Conservation (phyloP, 1,140 invertebrate species). For the Meloidogyne floridensis region DNA sequence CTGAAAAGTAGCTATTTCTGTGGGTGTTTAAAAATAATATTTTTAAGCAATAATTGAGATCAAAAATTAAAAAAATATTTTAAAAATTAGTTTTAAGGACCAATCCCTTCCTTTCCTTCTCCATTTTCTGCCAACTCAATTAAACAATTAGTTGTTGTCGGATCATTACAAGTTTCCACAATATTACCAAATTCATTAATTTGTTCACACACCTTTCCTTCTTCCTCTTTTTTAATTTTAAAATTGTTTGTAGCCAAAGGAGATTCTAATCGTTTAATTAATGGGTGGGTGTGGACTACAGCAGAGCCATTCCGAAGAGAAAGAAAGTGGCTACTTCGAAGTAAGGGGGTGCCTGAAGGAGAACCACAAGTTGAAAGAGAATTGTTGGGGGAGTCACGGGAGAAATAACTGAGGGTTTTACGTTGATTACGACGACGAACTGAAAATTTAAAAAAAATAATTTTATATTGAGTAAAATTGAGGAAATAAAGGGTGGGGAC, state of each 20-base stretch:
- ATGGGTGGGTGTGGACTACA: background rate
- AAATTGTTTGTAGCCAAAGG: background rate
- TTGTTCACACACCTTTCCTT: background rate
- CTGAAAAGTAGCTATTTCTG: too few relatives aligned
- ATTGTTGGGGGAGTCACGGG: background rate
- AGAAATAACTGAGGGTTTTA: background rate
- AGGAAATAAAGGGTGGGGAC: too few relatives aligned
- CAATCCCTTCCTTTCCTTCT: too few relatives aligned
- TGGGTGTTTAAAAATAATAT: too few relatives aligned
- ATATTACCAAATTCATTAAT: background rate
- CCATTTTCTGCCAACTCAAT: too few relatives aligned
- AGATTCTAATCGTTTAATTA: background rate
- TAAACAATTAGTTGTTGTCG: too few relatives aligned
- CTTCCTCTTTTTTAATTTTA: background rate
- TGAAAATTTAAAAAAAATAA: background rate
- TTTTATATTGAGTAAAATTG: too few relatives aligned
- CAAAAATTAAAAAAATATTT: background rate
- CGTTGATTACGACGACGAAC: slow-evolving; percentile 5
- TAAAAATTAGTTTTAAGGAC: too few relatives aligned
- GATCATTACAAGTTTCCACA: background rate
- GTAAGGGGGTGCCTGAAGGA: background rate
- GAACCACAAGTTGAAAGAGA: background rate
- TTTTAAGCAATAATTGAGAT: background rate
- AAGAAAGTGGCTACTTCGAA: background rate
- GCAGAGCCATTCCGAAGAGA: background rate